These are phyloP conservation scores for Theristicus caerulescens DNA, from an alignment of 2,113 vertebrate species.

Conservation along the genomic window DNA sequence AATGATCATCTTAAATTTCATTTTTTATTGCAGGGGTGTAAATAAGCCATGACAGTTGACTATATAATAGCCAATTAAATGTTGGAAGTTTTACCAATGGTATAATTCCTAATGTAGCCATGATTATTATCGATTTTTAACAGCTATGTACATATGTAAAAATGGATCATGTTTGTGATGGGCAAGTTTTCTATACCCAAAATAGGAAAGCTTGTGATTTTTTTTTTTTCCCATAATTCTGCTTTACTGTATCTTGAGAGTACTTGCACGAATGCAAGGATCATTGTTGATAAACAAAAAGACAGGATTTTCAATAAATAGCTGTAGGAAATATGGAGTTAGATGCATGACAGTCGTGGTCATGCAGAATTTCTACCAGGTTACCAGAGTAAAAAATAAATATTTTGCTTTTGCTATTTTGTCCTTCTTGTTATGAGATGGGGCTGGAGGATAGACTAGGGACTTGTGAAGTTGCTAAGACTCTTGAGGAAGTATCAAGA, in stretches of 20 bases:
- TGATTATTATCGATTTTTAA: background rate
- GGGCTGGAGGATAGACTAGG: background rate
- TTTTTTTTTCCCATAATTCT: background rate
- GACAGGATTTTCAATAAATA: background rate
- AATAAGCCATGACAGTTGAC: background rate
- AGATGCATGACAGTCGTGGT: fast-evolving
- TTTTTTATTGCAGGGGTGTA: background rate
- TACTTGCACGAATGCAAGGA: background rate
- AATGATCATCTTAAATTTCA: background rate
- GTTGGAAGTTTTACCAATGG: background rate
- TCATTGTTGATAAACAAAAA: background rate
- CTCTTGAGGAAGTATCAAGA: background rate
- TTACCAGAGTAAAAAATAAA: background rate
- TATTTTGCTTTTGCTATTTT: background rate
- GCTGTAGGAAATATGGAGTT: background rate
- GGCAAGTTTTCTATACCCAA: background rate
- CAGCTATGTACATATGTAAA: background rate
- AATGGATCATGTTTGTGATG: background rate
- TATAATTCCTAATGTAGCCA: background rate
- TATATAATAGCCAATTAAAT: background rate
- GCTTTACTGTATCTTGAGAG: background rate
- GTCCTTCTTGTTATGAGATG: background rate
- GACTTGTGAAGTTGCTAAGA: background rate
- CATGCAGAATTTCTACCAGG: background rate
- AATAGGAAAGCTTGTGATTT: background rate